Evolutionary conservation across 2,113 vertebrate genomes (phyloP), one percentile per base, ranked within the genome.

Genomic region (Chamaea fasciata): DNA sequence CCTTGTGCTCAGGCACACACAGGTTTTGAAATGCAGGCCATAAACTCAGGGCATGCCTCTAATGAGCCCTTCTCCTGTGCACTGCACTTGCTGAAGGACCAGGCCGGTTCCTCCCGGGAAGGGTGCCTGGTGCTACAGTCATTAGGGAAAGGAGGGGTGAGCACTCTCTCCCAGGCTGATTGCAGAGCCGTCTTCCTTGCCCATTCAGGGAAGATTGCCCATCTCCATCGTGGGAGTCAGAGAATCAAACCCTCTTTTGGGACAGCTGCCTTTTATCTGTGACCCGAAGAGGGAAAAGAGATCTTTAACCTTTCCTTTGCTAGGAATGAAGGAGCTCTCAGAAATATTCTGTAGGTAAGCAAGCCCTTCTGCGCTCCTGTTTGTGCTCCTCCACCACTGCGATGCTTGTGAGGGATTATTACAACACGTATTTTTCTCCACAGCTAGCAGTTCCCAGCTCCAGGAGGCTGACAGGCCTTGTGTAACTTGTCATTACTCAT

Each of bases 401-500:
- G 47, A n/a, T 13, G 14, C 88, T 81, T 6, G n/a, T 68, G 22
- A 46, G 59, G 80, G 70, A 41, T 84, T 79, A 79, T 94, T 95
- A 94, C 83, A 84, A 92, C 91, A 71, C 30, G 3, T 67, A 65
- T n/a, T 55, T 94, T 93, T 87, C 55, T 83, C 74, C 53, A 19
- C 76, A 88, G 68, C 56, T 31, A 59, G 70, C 89, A 65, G 47
- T 96, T 94, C 65, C 80, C 95, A 96, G 69, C 90, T 94, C n/a
- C 6, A 83, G 93, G 77, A 94, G 91, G 67, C 94, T 92, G 65
- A 64, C 76, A 56, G 33, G 53, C 90, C 71, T 96, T 93, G 90
- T 78, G 63, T 64, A 95, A 93, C 37, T 83, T 81, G 37, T 31
- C 80, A 22, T 92, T 96, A 94, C 84, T 94, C 96, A 96, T 35